Percentiles rank a stretch among this genome's conserved stretches.
phyloP scores from a whole-genome alignment of 2,888 invertebrate species.

The Resseliella maxima region DNA sequence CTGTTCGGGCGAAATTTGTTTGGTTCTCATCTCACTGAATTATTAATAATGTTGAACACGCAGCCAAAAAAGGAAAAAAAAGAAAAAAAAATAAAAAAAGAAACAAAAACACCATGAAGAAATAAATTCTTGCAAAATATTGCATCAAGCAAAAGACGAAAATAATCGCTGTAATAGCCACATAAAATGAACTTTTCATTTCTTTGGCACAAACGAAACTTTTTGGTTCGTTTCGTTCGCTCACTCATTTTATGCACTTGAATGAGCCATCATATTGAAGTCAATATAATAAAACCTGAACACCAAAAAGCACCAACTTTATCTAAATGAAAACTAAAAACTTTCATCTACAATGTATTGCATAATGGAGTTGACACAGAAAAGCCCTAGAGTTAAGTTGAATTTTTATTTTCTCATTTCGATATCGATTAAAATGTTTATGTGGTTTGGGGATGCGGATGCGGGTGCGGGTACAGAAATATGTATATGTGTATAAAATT shows the following conservation, averaged over 20 bases:
- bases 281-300: not conserved
- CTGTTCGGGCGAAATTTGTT: too few species aligned
- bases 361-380: not conserved
- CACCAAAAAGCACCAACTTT: not conserved
- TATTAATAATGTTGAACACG: slow-evolving; percentile 25
- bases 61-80: too few species aligned
- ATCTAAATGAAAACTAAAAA: not conserved
- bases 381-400: not conserved
- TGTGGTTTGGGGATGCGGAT: too few species aligned
- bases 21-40: not conserved
- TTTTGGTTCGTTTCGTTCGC: not conserved
- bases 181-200: slow-evolving; percentile 24
- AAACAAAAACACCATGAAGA: not conserved
- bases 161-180: not conserved
- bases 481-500: too few species aligned
- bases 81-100: not conserved
- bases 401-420: not conserved
- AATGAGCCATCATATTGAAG: too few species aligned
- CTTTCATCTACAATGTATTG: not conserved
- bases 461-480: too few species aligned
- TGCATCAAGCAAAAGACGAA: not conserved
- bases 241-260: not conserved
- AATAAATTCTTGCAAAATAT: slow-evolving; percentile 11
- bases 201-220: not conserved
- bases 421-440: not conserved